Evolutionary conservation across 2,888 invertebrate genomes (phyloP).

Genomic region (Pseudococcus jackbeardsleyi): DNA sequence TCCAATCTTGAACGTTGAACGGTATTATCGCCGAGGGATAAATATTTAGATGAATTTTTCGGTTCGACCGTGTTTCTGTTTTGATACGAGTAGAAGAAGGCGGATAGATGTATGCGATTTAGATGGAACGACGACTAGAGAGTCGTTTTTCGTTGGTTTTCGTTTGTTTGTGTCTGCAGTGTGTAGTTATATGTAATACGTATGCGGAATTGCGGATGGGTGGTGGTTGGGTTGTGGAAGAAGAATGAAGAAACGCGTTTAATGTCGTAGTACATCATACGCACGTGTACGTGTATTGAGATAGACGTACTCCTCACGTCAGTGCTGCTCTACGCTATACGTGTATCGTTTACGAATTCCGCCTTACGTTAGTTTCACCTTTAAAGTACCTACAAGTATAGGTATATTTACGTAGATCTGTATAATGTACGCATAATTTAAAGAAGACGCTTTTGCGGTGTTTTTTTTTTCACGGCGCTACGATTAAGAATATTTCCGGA

Average conservation of each 20-base stretch:
- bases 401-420: not conserved
- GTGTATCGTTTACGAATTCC: constrained; percentile 16
- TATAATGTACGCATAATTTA: not conserved
- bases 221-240: not conserved
- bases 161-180: not conserved
- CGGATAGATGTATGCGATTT: not conserved
- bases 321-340: no score
- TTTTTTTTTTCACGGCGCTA: not conserved
- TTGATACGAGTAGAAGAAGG: no score
- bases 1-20: not conserved
- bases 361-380: not conserved
- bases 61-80: not conserved
- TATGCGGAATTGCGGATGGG: not conserved
- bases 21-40: not conserved
- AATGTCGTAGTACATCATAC: not conserved
- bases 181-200: no score
- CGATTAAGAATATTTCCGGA: not conserved
- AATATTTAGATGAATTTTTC: not conserved
- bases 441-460: not conserved
- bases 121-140: not conserved
- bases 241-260: not conserved
- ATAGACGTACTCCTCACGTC: not conserved
- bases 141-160: not conserved
- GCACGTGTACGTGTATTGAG: not conserved
- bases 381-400: no score